Evolutionary conservation across 2,888 invertebrate genomes (phyloP).

Genomic region (Sesia apiformis): DNA sequence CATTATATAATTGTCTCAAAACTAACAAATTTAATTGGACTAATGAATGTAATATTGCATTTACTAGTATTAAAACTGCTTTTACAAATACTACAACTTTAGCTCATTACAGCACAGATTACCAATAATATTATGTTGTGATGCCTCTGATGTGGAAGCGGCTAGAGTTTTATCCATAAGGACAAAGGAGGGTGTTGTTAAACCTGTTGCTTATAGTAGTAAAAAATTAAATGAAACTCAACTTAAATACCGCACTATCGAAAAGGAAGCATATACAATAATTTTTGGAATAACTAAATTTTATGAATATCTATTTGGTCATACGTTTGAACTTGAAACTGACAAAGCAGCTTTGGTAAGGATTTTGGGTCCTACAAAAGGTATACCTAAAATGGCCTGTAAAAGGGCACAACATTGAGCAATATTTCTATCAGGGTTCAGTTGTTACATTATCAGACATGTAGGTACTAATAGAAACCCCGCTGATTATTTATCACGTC

Average conservation of each 20-base stretch:
- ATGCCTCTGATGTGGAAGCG: conserved; percentile 5
- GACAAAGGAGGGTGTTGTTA: conserved; percentile 3
- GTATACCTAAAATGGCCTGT: conserved; percentile 26
- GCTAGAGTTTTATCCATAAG: conserved; percentile 6
- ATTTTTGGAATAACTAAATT: conserved; percentile 17
- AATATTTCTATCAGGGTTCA: conserved; percentile 14
- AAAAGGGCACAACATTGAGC: conserved; percentile 17
- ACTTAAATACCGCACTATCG: conserved; percentile 11
- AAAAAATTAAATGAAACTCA: conserved; percentile 10
- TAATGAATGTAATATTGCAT: conserved; percentile 2
- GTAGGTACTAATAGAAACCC: conserved; percentile 10
- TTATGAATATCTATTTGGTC: conserved; percentile 15
- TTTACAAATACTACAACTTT: background rate
- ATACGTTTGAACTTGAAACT: conserved; percentile 15
- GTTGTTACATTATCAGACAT: conserved; percentile 10
- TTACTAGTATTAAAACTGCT: conserved; percentile 1
- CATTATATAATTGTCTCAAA: conserved; percentile 4
- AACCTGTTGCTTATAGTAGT: conserved; percentile 12
- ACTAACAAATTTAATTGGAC: conserved; percentile 3
- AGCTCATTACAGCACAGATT: background rate
- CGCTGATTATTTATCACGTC: conserved; percentile 11
- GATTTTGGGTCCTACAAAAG: conserved; percentile 24
- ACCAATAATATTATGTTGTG: conserved; percentile 6
- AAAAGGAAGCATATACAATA: conserved; percentile 16
- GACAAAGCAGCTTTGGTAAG: conserved; percentile 16